These are phyloP conservation scores for Pitangus sulphuratus DNA, from an alignment of 2,797 vertebrate genomes.

Conservation along the genomic window DNA sequence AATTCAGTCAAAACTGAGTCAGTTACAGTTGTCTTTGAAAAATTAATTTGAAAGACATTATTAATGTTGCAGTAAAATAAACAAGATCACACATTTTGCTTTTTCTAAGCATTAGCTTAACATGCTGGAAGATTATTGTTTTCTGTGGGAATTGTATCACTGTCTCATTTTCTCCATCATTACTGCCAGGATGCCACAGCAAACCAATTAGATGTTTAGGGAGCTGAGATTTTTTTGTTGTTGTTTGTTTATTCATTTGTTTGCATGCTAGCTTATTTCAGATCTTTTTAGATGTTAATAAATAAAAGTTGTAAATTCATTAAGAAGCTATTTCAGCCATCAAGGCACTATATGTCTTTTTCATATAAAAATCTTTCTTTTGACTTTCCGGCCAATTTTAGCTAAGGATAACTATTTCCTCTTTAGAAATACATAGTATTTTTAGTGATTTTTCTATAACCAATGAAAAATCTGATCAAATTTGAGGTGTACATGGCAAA, in stretches of 20 bases:
- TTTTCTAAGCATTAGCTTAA: slow-evolving; percentile 51
- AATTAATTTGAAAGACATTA: slow-evolving; percentile 21
- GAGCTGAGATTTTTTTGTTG: background rate
- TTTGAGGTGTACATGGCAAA: background rate
- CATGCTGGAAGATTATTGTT: slow-evolving; percentile 69
- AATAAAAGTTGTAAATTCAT: background rate
- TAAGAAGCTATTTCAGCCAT: background rate
- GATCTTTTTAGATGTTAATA: background rate
- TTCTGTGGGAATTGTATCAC: slow-evolving; percentile 63
- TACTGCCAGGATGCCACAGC: background rate
- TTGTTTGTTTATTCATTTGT: background rate
- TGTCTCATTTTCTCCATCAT: slow-evolving; percentile 60
- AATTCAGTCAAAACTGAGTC: background rate
- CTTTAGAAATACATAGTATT: background rate
- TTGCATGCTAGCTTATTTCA: background rate
- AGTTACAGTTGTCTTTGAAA: slow-evolving; percentile 11
- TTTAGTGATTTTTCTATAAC: background rate
- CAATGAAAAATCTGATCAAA: background rate
- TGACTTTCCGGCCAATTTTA: background rate
- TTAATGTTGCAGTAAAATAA: slow-evolving; percentile 37
- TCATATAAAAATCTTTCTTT: background rate
- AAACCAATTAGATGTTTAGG: slow-evolving; percentile 2
- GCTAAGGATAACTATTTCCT: background rate
- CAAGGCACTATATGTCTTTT: background rate
- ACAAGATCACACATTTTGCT: background rate